phyloP scores from a whole-genome alignment of 2,888 invertebrate species.

The Panopea generosa region DNA sequence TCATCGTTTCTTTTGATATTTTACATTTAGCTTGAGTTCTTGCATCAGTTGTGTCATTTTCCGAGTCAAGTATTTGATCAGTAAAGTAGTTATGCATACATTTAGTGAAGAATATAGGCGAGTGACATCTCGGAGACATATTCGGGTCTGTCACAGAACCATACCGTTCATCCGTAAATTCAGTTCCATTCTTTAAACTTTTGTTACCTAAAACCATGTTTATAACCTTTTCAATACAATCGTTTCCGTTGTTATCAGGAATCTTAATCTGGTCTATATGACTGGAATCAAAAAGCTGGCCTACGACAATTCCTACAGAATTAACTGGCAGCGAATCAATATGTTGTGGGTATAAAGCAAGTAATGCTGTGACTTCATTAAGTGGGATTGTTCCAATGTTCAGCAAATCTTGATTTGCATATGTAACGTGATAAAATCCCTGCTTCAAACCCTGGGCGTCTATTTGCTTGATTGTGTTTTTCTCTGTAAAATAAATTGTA shows the following conservation, averaged over 20 bases:
- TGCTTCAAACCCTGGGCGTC: constrained; percentile 1
- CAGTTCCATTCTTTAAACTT: background rate
- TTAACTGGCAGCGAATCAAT: background rate
- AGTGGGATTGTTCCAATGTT: too few species aligned
- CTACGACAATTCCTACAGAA: background rate
- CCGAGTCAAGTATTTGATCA: background rate
- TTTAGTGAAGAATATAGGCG: constrained; percentile 25
- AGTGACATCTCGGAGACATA: constrained; percentile 24
- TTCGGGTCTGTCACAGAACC: constrained; percentile 16
- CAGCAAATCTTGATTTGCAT: background rate
- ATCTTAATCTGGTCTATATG: background rate
- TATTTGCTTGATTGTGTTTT: background rate
- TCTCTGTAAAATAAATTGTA: background rate
- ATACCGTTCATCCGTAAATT: constrained; percentile 1
- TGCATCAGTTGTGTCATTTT: background rate
- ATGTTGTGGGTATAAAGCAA: background rate
- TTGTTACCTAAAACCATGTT: background rate
- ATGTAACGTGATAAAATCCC: constrained; percentile 3
- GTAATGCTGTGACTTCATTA: background rate
- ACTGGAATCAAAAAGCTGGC: background rate
- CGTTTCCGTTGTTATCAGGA: background rate
- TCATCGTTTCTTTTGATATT: background rate
- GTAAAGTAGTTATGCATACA: constrained; percentile 19
- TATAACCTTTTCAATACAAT: background rate
- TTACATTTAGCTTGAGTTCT: background rate